Percentiles rank a stretch among this genome's conserved stretches.
Conservation (phyloP, 2,797 vertebrate genomes). For the Petrocephalus sullivani region DNA sequence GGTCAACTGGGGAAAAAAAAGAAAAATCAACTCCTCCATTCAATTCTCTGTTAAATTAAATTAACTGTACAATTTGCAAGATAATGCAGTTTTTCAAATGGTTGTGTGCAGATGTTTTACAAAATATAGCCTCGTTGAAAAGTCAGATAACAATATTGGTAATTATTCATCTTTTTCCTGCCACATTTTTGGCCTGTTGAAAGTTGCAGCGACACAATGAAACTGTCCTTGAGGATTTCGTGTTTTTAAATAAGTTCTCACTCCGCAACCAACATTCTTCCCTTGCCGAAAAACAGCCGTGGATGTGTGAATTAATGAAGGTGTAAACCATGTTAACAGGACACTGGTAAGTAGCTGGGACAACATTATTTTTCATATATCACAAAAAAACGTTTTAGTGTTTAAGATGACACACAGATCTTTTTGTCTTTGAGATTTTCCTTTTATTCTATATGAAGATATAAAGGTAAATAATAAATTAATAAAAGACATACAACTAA, state of each 20-base stretch:
- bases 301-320: neutral
- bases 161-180: constrained; percentile 1
- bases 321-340: neutral
- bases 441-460: no score
- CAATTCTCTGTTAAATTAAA: neutral
- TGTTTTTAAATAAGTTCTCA: neutral
- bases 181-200: neutral
- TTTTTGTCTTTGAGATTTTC: neutral
- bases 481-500: no score
- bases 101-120: neutral
- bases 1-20: neutral
- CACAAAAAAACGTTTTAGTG: neutral
- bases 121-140: neutral
- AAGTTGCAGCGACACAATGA: neutral
- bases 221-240: neutral
- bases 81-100: neutral
- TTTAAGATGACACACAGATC: neutral
- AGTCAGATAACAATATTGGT: constrained; percentile 8
- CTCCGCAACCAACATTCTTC: neutral
- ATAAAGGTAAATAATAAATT: no score
- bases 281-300: neutral
- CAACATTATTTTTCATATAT: neutral
- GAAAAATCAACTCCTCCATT: neutral
- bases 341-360: neutral
- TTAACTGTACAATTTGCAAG: constrained; percentile 7